Evolutionary conservation across 2,888 invertebrate genomes (phyloP).

Genomic region (Limulus polyphemus): DNA sequence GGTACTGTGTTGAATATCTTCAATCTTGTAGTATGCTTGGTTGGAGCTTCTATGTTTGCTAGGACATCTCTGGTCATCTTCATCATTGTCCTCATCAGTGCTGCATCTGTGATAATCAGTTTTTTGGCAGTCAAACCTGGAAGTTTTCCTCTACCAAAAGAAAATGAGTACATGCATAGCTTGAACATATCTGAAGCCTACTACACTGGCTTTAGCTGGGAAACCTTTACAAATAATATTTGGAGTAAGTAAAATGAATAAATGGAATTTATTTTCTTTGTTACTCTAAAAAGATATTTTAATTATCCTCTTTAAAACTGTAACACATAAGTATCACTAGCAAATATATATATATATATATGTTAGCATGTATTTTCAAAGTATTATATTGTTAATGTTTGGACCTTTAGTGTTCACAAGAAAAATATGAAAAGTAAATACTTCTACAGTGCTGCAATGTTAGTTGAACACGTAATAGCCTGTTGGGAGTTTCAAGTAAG

Average conservation of each 20-base stretch:
- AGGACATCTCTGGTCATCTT: conserved; percentile 61
- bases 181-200: conserved; percentile 30
- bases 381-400: too few species aligned
- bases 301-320: too few species aligned
- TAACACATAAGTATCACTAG: too few species aligned
- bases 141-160: conserved; percentile 50
- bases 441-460: too few species aligned
- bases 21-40: conserved; percentile 75
- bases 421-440: too few species aligned
- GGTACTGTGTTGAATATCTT: conserved; percentile 65
- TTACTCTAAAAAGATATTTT: too few species aligned
- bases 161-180: conserved; percentile 51
- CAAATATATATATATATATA: too few species aligned
- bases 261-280: too few species aligned
- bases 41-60: conserved; percentile 87
- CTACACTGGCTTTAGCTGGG: conserved; percentile 61
- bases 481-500: too few species aligned
- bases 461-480: too few species aligned
- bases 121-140: conserved; percentile 53
- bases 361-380: too few species aligned
- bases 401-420: too few species aligned
- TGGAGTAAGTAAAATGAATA: conserved; percentile 45
- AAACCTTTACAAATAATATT: conserved; percentile 65
- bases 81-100: conserved; percentile 55
- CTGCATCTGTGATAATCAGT: conserved; percentile 65